These are phyloP conservation scores for Habropoda laboriosa DNA, from an alignment of 1,140 invertebrate species.

Conservation along the genomic window DNA sequence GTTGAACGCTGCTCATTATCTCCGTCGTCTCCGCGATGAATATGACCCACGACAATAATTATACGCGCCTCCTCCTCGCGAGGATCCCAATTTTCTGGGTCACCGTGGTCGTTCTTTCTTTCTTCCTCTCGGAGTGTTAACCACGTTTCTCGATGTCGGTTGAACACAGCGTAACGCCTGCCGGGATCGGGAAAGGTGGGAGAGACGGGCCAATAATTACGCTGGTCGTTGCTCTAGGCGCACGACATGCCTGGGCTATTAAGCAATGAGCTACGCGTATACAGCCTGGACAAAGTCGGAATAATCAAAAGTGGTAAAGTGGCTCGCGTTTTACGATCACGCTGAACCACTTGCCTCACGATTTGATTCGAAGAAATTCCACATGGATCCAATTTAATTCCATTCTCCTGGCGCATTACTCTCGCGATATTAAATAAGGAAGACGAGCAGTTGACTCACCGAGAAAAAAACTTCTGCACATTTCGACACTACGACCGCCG, in stretches of 20 bases:
- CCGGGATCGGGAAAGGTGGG: conserved; percentile 35
- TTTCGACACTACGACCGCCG: too few species aligned
- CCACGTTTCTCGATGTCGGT: background rate
- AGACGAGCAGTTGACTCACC: too few species aligned
- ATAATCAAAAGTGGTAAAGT: conserved; percentile 18
- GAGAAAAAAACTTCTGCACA: too few species aligned
- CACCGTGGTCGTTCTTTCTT: conserved; percentile 30
- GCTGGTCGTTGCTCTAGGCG: conserved; percentile 66
- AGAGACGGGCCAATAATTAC: conserved; percentile 69
- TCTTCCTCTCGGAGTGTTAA: background rate
- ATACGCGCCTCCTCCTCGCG: conserved; percentile 20
- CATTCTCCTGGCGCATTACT: too few species aligned
- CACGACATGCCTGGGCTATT: conserved; percentile 63
- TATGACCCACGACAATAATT: conserved; percentile 37
- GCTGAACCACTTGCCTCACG: too few species aligned
- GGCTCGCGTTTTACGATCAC: conserved; percentile 8
- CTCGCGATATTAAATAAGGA: too few species aligned
- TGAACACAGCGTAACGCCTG: conserved; percentile 41
- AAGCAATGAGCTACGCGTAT: conserved; percentile 54
- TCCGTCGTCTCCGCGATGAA: conserved; percentile 7
- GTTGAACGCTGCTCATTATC: conserved; percentile 7
- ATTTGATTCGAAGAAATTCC: too few species aligned
- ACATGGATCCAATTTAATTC: too few species aligned
- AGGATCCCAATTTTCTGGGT: conserved; percentile 49
- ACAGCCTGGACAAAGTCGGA: background rate